Evolutionary conservation across 2,113 vertebrate species (phyloP), one percentile per base, ranked within the genome.

Genomic region (Stigmatopora nigra): DNA sequence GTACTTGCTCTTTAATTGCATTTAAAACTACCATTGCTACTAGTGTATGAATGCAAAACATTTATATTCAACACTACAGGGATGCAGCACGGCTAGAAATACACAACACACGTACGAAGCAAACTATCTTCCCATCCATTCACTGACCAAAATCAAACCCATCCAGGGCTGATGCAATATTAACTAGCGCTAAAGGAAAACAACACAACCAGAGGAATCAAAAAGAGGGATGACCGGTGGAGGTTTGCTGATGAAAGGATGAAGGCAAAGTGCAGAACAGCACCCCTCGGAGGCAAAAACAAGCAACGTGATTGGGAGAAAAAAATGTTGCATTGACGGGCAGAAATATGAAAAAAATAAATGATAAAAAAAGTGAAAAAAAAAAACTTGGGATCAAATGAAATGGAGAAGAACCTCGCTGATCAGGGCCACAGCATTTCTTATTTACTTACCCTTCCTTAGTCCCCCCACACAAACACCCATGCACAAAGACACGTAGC

Each of bases 381-480:
- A 75, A 61, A 69, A 88, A 89, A 85, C 91, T 85, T 85, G 71
- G 76, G 88, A 90, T 86, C 77, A 86, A 86, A 90, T 76, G 68
- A 83, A 78, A 87, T 89, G 86, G 80, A 81, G 81, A 72, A 86
- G 87, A 83, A 82, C 85, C 76, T 83, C 67, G 78, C 80, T 87
- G 89, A 92, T 92, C 87, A 90, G 85, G 86, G 83, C 88, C 84
- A 85, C 85, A 86, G 81, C 89, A 90, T 91, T 78, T 90, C 84
- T 91, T 92, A 91, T 92, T 91, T 82, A 92, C 87, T 81, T 79
- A 77, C 76, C 15, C 77, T 66, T 71, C 65, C 67, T 69, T 69
- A 70, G 61, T 72, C 64, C 66, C 25, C 59, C 77, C 22, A 84
- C 75, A 78, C 58, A 53, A 55, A 71, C 41, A 73, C 70, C 75